phyloP scores from a whole-genome alignment of 2,797 vertebrate species.

The Helostoma temminkii region DNA sequence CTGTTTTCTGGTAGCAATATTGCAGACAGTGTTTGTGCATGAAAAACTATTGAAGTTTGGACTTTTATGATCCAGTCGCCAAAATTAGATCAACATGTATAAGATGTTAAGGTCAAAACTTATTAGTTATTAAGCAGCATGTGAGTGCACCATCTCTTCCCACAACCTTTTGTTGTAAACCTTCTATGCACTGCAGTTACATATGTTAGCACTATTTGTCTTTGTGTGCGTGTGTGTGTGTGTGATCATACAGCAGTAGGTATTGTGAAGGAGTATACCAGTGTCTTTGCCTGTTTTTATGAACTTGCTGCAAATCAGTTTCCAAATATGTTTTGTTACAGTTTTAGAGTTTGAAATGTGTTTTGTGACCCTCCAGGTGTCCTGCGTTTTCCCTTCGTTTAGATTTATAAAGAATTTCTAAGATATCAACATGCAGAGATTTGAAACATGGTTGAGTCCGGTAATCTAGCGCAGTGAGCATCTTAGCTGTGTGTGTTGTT shows the following conservation, averaged over 20 bases:
- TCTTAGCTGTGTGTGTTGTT: not conserved
- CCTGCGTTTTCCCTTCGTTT: slow-evolving; percentile 2
- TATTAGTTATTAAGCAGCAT: slow-evolving; percentile 22
- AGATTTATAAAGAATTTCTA: not conserved
- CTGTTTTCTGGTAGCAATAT: slow-evolving; percentile 20
- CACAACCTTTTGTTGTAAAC: slow-evolving; percentile 30
- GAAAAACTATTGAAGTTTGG: not conserved
- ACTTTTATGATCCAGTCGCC: not conserved
- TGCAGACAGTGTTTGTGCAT: slow-evolving; percentile 23
- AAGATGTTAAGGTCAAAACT: slow-evolving; percentile 6
- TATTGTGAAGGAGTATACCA: slow-evolving; percentile 32
- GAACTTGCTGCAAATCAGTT: slow-evolving; percentile 3
- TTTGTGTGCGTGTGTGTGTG: slow-evolving; percentile 31
- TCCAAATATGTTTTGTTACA: not conserved
- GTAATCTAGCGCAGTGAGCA: slow-evolving; percentile 13
- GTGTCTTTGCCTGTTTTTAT: slow-evolving; percentile 51
- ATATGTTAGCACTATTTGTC: slow-evolving; percentile 52
- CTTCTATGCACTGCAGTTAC: slow-evolving; percentile 75
- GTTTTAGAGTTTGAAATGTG: not conserved
- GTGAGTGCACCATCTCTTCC: slow-evolving; percentile 29
- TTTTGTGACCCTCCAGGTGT: not conserved
- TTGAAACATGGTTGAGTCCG: not conserved
- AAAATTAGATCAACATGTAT: slow-evolving; percentile 22
- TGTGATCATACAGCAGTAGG: slow-evolving; percentile 59
- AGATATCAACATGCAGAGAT: not conserved